Percentiles rank a stretch among this genome's conserved stretches.
Evolutionary conservation across 2,113 vertebrate species (phyloP).

Genomic region (Pionites leucogaster): DNA sequence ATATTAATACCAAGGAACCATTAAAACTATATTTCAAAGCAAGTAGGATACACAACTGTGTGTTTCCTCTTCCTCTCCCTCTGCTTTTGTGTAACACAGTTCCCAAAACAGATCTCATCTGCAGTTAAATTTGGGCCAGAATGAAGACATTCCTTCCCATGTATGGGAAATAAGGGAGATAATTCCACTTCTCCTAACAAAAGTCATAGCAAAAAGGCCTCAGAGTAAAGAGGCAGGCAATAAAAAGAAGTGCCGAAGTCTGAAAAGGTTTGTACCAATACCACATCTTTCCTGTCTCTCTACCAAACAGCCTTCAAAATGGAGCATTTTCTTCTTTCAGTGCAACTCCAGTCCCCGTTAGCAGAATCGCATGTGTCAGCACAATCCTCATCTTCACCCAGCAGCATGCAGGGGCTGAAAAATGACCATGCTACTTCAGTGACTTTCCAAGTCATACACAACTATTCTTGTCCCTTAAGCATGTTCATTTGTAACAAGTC

Average conservation of each 20-base stretch:
- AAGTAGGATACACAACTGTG: neutral
- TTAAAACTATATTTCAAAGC: neutral
- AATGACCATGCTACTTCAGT: constrained; percentile 7
- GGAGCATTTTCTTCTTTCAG: neutral
- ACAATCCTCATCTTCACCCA: neutral
- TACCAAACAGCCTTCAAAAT: neutral
- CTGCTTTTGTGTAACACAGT: neutral
- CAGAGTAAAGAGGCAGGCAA: neutral
- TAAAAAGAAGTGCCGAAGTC: neutral
- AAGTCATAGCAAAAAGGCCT: neutral
- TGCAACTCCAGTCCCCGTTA: neutral
- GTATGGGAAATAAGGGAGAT: neutral
- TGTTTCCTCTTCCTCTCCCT: neutral
- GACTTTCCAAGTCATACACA: neutral
- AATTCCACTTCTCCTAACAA: constrained; percentile 12
- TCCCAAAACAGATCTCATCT: constrained; percentile 28
- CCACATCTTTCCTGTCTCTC: neutral
- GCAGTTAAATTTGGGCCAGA: neutral
- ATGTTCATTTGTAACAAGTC: neutral
- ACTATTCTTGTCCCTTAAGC: neutral
- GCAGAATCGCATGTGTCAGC: constrained; percentile 6
- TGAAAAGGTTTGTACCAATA: neutral
- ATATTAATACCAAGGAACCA: neutral
- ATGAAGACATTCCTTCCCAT: constrained; percentile 12
- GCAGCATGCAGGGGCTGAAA: neutral